These are phyloP conservation scores for Alligator mississippiensis DNA, from an alignment of 2,113 vertebrate species.

Conservation along the genomic window DNA sequence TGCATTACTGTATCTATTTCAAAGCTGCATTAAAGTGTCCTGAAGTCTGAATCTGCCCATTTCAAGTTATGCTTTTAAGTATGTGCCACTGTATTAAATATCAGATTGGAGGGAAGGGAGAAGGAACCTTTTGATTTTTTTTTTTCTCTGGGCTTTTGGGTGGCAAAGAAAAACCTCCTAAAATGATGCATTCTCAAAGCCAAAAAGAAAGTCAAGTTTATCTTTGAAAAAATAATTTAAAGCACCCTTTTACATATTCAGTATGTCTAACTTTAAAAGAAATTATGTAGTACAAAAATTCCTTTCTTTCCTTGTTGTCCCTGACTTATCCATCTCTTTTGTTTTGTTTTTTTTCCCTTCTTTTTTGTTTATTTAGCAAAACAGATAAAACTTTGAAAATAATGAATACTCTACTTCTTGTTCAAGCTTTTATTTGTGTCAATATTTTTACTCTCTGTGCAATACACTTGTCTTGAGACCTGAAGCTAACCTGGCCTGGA, in stretches of 20 bases:
- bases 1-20: neutral
- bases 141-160: neutral
- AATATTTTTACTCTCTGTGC: slow-evolving; percentile 17
- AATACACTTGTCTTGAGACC: neutral
- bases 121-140: neutral
- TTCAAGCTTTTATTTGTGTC: neutral
- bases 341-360: neutral
- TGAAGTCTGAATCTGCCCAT: neutral
- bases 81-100: neutral
- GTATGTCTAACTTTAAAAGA: neutral
- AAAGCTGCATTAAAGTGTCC: neutral
- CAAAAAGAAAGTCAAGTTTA: neutral
- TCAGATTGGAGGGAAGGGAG: neutral
- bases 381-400: slow-evolving; percentile 4
- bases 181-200: neutral
- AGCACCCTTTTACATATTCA: neutral
- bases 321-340: neutral
- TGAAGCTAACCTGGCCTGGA: neutral
- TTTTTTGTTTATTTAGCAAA: neutral
- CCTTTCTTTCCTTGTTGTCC: neutral
- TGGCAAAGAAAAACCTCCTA: neutral
- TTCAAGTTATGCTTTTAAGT: neutral
- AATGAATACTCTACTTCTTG: slow-evolving; percentile 13
- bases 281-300: neutral
- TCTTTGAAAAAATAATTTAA: neutral